Conservation (phyloP, 2,113 vertebrate genomes). For the Oplegnathus fasciatus region DNA sequence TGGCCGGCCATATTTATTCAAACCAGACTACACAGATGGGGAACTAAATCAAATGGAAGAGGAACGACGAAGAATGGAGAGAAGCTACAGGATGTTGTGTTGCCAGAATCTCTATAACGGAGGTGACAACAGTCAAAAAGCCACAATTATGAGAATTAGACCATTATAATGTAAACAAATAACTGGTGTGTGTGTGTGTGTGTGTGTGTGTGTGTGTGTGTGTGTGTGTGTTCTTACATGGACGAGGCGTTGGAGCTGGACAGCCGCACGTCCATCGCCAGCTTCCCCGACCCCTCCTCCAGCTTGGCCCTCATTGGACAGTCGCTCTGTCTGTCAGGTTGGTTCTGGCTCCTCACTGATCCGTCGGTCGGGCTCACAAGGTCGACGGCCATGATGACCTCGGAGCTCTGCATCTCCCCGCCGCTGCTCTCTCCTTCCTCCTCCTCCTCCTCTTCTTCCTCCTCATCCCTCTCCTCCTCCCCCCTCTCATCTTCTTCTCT, state of each 20-base stretch:
- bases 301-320: slow-evolving; percentile 82
- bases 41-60: too few species aligned
- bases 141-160: too few species aligned
- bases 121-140: too few species aligned
- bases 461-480: slow-evolving; percentile 76
- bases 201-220: not conserved
- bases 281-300: slow-evolving; percentile 91
- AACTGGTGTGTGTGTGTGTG: too few species aligned
- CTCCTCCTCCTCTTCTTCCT: slow-evolving; percentile 73
- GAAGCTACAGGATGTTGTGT: too few species aligned
- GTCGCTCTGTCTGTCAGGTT: slow-evolving; percentile 44
- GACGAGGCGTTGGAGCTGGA: slow-evolving; percentile 95
- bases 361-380: slow-evolving; percentile 77
- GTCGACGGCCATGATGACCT: slow-evolving; percentile 90
- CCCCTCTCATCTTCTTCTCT: slow-evolving; percentile 36
- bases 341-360: slow-evolving; percentile 62
- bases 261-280: slow-evolving; percentile 92
- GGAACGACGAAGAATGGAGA: too few species aligned
- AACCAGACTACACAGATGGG: too few species aligned
- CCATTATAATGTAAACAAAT: too few species aligned
- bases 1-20: too few species aligned
- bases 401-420: slow-evolving; percentile 88
- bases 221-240: slow-evolving; percentile 84
- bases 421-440: slow-evolving; percentile 79
- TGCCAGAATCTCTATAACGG: too few species aligned